These are phyloP conservation scores for Stomatorhinus ivindoensis DNA, from an alignment of 2,113 vertebrate species.

Conservation along the genomic window DNA sequence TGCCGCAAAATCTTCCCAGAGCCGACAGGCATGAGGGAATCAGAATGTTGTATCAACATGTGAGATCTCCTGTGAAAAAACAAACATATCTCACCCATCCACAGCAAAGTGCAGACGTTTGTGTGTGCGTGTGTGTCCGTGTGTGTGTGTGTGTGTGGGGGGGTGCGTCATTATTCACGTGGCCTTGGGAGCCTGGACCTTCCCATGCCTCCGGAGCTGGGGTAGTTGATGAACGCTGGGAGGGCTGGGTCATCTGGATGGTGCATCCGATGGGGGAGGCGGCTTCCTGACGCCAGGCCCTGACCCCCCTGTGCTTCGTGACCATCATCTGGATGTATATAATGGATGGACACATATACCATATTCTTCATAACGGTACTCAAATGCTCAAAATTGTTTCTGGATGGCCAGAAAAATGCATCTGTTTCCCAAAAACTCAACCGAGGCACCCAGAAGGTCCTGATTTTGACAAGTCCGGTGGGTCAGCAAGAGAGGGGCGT, in stretches of 20 bases:
- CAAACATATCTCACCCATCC: conserved; percentile 6
- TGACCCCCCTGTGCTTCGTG: neutral
- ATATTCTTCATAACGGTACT: neutral
- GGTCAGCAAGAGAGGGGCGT: neutral
- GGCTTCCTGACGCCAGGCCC: neutral
- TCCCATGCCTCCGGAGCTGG: neutral
- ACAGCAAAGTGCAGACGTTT: neutral
- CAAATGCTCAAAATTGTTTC: no score
- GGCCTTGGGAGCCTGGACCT: neutral
- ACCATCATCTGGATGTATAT: neutral
- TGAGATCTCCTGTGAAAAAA: conserved; percentile 16
- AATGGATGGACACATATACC: neutral
- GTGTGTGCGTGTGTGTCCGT: neutral
- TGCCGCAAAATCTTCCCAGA: neutral
- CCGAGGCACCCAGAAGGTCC: neutral
- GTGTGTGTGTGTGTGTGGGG: neutral
- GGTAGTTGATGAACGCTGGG: neutral
- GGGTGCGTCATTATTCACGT: neutral
- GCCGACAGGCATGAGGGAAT: neutral
- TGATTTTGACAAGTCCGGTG: neutral
- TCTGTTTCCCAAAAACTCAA: no score
- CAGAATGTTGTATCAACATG: neutral
- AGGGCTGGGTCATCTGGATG: neutral
- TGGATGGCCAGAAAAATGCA: neutral
- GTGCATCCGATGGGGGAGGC: neutral